Evolutionary conservation across 2,113 vertebrate species (phyloP), one percentile per base, ranked within the genome.

Genomic region (Machaerirhynchus nigripectus): DNA sequence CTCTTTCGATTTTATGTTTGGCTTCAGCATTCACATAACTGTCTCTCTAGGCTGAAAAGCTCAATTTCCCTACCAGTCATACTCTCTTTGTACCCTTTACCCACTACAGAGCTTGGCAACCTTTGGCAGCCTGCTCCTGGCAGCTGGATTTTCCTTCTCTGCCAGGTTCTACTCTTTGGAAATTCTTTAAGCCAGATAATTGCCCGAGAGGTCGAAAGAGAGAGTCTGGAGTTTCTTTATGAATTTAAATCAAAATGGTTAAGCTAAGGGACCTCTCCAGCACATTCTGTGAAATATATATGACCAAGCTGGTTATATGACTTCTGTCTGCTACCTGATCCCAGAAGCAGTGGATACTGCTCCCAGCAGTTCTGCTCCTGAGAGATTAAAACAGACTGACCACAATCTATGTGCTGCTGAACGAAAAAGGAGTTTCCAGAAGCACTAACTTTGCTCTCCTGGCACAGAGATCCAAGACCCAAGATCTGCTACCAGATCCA

Each of bases 21-120:
- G 70, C 67, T 84, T 87, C 61, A 73, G 61, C 78, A 87, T 80
- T 84, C 49, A 56, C 31, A 13, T 7, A 68, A n/a, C 86, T 40
- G 5, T 93, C 44, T 93, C 56, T 90, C 57, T 76, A 65, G 49
- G n/a, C 57, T 95, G 91, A 94, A 91, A 95, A 94, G 84, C 91
- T 84, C 81, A 14, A 85, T 94, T 85, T 94, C 81, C 57, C 42
- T 79, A 96, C 78, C 78, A 87, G 78, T 65, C 55, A 33, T 10
- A n/a, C 15, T 85, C 55, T 85, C 46, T 95, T 91, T 95, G 77
- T 87, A 91, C 49, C 46, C 37, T 74, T 80, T 88, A 56, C 40
- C 61, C 39, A 49, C 40, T 80, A 7, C n/a, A 84, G 78, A 76
- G 27, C 47, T 91, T 4, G 2, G 63, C 24, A 91, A 53, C 27